Evolutionary conservation across 2,888 invertebrate genomes (phyloP).

Genomic region (Prosapia bicincta): DNA sequence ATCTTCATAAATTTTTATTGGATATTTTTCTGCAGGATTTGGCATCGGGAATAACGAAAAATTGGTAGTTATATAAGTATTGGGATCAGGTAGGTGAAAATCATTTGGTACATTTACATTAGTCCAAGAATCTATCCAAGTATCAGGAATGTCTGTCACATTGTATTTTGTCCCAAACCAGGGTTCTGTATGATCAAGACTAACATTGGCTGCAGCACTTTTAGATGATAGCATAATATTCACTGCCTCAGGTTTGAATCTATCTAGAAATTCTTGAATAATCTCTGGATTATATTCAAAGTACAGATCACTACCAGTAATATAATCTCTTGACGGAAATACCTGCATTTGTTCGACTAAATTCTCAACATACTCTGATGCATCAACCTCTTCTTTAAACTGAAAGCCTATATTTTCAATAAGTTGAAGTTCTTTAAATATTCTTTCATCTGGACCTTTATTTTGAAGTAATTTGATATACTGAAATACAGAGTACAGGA

Average conservation of each 20-base stretch:
- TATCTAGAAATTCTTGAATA: constrained; percentile 47
- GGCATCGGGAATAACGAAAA: constrained; percentile 56
- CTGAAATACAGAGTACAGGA: constrained; percentile 72
- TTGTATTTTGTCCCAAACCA: constrained; percentile 84
- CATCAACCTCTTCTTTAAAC: constrained; percentile 63
- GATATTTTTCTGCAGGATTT: constrained; percentile 48
- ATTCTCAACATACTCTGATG: constrained; percentile 74
- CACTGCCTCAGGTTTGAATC: constrained; percentile 61
- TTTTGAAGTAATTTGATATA: constrained; percentile 70
- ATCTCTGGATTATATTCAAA: constrained; percentile 73
- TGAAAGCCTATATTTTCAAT: constrained; percentile 66
- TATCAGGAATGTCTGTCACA: constrained; percentile 57
- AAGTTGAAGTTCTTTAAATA: constrained; percentile 68
- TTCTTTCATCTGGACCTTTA: constrained; percentile 63
- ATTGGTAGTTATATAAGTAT: constrained; percentile 66
- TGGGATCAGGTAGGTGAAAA: constrained; percentile 67
- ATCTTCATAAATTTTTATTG: constrained; percentile 56
- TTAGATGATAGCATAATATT: constrained; percentile 69
- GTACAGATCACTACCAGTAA: constrained; percentile 70
- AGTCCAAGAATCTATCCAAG: constrained; percentile 63
- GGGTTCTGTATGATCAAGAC: constrained; percentile 65
- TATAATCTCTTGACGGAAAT: constrained; percentile 72
- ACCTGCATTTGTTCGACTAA: constrained; percentile 75
- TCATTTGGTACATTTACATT: constrained; percentile 53
- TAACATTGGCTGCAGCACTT: constrained; percentile 50